phyloP scores from a whole-genome alignment of 2,888 invertebrate genomes.

The Didymodactylos carnosus region DNA sequence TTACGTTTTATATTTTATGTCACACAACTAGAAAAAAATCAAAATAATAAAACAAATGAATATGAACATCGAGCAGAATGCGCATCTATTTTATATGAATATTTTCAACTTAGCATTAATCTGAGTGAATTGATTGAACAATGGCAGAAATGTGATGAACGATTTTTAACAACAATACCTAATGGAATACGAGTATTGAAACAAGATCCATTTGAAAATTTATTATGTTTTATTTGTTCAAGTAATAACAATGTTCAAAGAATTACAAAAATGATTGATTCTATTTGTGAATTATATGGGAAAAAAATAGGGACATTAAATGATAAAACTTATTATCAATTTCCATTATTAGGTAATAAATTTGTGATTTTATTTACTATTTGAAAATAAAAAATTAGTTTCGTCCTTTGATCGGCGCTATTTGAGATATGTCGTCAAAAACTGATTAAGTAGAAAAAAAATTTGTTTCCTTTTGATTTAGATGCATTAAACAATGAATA shows the following conservation, averaged over 20 bases:
- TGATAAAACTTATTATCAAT: slow-evolving; percentile 49
- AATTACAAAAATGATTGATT: slow-evolving; percentile 73
- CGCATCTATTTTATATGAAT: slow-evolving; percentile 41
- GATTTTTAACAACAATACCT: slow-evolving; percentile 44
- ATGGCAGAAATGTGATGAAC: slow-evolving; percentile 54
- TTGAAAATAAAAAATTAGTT: background rate
- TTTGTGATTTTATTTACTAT: background rate
- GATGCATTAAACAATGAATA: slow-evolving; percentile 30
- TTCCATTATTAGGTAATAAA: slow-evolving; percentile 56
- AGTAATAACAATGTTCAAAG: slow-evolving; percentile 81
- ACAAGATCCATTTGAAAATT: slow-evolving; percentile 74
- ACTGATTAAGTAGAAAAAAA: background rate
- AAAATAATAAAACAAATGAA: background rate
- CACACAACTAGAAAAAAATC: background rate
- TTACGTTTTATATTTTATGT: slow-evolving; percentile 2
- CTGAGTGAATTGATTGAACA: slow-evolving; percentile 48
- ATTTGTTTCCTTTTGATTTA: slow-evolving; percentile 15
- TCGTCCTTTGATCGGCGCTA: too few relatives aligned
- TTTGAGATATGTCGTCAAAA: too few relatives aligned
- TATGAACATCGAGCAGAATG: slow-evolving; percentile 14
- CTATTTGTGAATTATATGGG: slow-evolving; percentile 62
- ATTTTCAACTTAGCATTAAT: slow-evolving; percentile 56
- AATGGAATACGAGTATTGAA: slow-evolving; percentile 66
- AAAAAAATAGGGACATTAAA: slow-evolving; percentile 44
- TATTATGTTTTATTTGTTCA: slow-evolving; percentile 87